Evolutionary conservation across 2,113 vertebrate species (phyloP).

Genomic region (Struthidea cinerea): DNA sequence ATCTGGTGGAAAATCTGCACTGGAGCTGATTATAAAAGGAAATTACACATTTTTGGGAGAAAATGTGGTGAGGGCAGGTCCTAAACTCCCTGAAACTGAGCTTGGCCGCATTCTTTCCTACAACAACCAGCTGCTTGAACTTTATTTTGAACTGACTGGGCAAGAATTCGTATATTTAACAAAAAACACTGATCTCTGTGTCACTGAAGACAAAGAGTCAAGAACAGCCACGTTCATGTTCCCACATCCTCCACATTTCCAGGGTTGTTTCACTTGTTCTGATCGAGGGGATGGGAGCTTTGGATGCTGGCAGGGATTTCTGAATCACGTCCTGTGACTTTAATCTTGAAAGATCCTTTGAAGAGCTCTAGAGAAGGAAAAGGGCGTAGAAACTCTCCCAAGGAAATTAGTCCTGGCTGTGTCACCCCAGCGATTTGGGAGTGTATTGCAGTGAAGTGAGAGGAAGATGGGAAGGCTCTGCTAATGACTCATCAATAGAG

Average conservation of each 20-base stretch:
- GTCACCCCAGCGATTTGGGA: background rate
- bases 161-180: rapidly evolving
- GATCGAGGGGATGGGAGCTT: rapidly evolving
- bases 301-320: background rate
- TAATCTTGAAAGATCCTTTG: background rate
- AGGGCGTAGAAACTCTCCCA: background rate
- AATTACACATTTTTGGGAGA: background rate
- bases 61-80: rapidly evolving
- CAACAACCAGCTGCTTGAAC: background rate
- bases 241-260: background rate
- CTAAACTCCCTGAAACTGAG: background rate
- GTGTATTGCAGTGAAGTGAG: background rate
- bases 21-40: background rate
- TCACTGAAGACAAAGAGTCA: background rate
- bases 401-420: background rate
- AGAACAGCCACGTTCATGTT: rapidly evolving
- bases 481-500: background rate
- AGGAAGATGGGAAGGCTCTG: background rate
- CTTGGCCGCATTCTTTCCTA: background rate
- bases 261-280: background rate
- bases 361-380: background rate
- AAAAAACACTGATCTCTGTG: background rate
- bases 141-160: rapidly evolving
- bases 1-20: background rate
- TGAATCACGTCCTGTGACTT: background rate